phyloP scores from a whole-genome alignment of 1,140 invertebrate species.

The Potamilus streckersoni region DNA sequence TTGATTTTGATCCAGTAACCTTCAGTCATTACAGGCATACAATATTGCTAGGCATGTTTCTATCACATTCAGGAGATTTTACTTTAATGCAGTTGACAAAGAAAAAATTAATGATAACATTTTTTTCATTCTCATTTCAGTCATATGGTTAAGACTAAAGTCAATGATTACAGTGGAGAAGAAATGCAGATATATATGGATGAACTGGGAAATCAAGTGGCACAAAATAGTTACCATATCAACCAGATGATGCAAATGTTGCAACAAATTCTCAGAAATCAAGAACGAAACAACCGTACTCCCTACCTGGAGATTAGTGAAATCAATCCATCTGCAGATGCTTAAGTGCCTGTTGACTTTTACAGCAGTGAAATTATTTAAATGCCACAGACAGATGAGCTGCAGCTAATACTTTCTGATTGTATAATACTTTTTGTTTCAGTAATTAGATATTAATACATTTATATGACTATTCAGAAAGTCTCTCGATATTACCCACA shows the following conservation, averaged over 20 bases:
- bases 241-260: conserved; percentile 34
- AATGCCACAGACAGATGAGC: too few species aligned
- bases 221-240: conserved; percentile 17
- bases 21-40: not conserved
- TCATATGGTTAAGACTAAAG: conserved; percentile 3
- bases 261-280: conserved; percentile 16
- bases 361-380: too few species aligned
- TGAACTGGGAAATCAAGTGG: conserved; percentile 30
- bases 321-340: not conserved
- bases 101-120: not conserved
- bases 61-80: not conserved
- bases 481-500: too few species aligned
- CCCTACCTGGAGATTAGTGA: conserved; percentile 1
- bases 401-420: too few species aligned
- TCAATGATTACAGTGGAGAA: not conserved
- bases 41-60: not conserved
- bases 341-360: not conserved
- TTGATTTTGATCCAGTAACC: not conserved
- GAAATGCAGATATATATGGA: conserved; percentile 24
- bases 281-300: not conserved
- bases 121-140: not conserved
- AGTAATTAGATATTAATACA: too few species aligned
- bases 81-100: not conserved
- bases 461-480: too few species aligned
- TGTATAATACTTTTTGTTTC: too few species aligned